phyloP scores from a whole-genome alignment of 2,888 invertebrate genomes.

The Serrognathus titanus region DNA sequence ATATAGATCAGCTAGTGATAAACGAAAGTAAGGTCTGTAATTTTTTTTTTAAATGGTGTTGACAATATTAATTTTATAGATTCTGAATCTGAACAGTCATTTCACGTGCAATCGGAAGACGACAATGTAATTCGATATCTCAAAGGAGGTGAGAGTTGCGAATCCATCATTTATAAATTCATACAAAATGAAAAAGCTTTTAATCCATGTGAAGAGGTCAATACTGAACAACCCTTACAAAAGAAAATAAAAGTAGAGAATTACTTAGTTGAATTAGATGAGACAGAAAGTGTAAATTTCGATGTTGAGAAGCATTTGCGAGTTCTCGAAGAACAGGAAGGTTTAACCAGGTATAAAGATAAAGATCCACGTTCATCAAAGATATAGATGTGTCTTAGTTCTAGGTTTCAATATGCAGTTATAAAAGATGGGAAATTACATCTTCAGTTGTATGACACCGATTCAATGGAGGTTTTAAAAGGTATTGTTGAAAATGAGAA shows the following conservation, averaged over 20 bases:
- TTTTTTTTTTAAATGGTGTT: not conserved
- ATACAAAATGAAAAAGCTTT: not conserved
- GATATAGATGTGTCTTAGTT: not conserved
- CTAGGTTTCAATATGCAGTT: slow-evolving; percentile 26
- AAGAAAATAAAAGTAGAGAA: slow-evolving; percentile 5
- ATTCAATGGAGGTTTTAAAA: slow-evolving; percentile 11
- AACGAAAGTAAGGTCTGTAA: not conserved
- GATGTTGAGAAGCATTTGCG: slow-evolving; percentile 6
- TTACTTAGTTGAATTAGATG: slow-evolving; percentile 5
- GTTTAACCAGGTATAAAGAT: slow-evolving; percentile 3
- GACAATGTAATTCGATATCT: slow-evolving; percentile 5
- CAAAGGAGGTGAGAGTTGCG: slow-evolving; percentile 4
- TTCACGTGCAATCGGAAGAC: slow-evolving; percentile 12
- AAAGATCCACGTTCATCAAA: not conserved
- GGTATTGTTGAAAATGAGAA: not conserved
- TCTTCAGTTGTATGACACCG: slow-evolving; percentile 18
- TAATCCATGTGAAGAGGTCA: not conserved
- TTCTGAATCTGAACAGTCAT: not conserved
- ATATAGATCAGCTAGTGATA: slow-evolving; percentile 9
- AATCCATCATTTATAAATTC: slow-evolving; percentile 9
- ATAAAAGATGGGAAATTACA: slow-evolving; percentile 30
- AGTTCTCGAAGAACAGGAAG: slow-evolving; percentile 9
- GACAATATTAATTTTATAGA: not conserved
- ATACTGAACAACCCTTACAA: slow-evolving; percentile 8
- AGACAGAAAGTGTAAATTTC: not conserved